Base-by-base conservation (phyloP, 2,888 invertebrate species). In the Arrhopalites spinosus region DNA sequence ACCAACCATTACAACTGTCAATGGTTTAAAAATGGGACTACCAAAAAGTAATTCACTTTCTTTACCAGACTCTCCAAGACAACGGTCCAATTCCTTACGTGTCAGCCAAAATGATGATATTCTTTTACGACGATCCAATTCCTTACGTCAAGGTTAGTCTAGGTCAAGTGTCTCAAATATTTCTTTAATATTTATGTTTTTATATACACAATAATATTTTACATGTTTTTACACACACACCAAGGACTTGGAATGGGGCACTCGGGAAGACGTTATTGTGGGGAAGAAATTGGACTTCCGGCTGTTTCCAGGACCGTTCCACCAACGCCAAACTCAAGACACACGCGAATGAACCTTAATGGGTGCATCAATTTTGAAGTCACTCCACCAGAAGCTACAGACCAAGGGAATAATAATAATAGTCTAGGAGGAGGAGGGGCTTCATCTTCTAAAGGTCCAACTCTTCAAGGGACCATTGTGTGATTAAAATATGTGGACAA, bases 41-140 rank as follows among this genome's bases (percentile, higher is more conserved):
- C 75, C 75, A 3, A 79, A 79, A 56, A 76, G 76, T 59, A 79
- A 77, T 47, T 79, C 79, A 0, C 66, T 79, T 17, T 79, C 79
- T 0, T 71, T 79, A 53, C 77, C 78, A 73, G 82, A 82, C 68
- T 82, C 82, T 5, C 82, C 82, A 15, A 61, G 82, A 45, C 78
- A 80, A 45, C 69, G 93, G 82, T 94, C 94, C 76, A 94, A 94
- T 86, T 94, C 94, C 63, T 88, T 95, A 79, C 89, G 94, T 82
- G 93, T 95, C 8, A 74, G 75, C 36, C 81, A 80, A 36, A 75
- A 70, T 2, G 95, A 94, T 84, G 95, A 95, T 84, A 93, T 93
- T 81, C 87, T 94, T 56, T 86, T 94, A 78, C 88, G 94, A 74
- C 89, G 94, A 77, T 94, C 94, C 66, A 94, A 93, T 84, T 94